These are phyloP conservation scores for Danio aesculapii DNA, from an alignment of 2,797 vertebrate genomes.

Conservation along the genomic window DNA sequence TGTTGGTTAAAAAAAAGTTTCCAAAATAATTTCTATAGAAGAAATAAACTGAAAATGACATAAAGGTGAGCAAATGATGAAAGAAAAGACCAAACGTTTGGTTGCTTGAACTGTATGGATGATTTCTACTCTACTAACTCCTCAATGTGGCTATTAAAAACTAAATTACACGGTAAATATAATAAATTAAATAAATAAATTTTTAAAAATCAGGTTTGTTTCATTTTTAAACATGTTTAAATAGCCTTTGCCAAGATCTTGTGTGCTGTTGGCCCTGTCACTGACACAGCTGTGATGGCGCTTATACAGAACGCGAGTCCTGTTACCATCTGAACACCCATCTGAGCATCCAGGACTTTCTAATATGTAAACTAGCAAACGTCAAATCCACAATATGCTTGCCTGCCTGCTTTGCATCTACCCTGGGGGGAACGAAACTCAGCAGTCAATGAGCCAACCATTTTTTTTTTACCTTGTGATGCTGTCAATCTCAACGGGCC, in stretches of 20 bases:
- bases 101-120: not conserved
- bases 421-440: conserved; percentile 12
- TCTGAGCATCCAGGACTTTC: conserved; percentile 59
- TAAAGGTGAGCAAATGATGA: not conserved
- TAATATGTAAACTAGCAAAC: conserved; percentile 64
- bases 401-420: conserved; percentile 54
- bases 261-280: conserved; percentile 39
- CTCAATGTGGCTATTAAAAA: no score
- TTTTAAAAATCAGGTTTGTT: not conserved
- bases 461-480: conserved; percentile 27
- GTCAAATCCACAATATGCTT: conserved; percentile 68
- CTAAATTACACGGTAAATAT: no score
- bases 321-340: conserved; percentile 54
- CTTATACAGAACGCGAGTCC: conserved; percentile 17
- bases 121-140: not conserved
- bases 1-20: not conserved
- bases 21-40: not conserved
- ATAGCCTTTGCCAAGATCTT: conserved; percentile 17
- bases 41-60: not conserved
- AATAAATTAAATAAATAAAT: no score
- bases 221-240: not conserved
- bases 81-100: not conserved
- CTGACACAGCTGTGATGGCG: conserved; percentile 32
- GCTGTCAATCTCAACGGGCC: conserved; percentile 13
- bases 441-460: conserved; percentile 13